Evolutionary conservation across 2,797 vertebrate species (phyloP), one percentile per base, ranked within the genome.

Genomic region (Sebastes variabilis): DNA sequence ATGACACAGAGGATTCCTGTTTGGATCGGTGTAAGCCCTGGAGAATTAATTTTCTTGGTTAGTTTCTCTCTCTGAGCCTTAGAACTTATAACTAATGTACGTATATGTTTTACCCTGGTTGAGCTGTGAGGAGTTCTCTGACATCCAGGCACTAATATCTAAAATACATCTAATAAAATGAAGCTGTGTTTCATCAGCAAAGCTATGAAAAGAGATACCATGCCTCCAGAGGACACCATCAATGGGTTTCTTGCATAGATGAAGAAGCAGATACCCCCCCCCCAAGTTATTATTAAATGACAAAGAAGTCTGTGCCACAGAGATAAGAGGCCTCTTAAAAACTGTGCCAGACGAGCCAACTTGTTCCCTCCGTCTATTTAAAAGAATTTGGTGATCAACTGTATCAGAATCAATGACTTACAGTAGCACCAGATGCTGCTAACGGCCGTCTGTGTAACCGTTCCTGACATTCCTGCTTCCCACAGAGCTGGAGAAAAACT

Each of bases 401-500:
- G 20, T 18, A 14, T 54, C n/a, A 30, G 32, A 64, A 29, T 46
- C 8, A 72, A 11, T 18, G n/a, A 27, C n/a, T 64, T 4, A 13
- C 13, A 36, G 11, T n/a, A 4, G 24, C 42, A 34, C 27, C 24
- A 22, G 4, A 55, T 59, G 8, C 22, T 27, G 55, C 8, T 27
- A 16, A 61, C 56, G 6, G 8, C 9, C 13, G 3, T 4, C 5
- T 69, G 18, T 73, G 27, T 66, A 72, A 85, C 52, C 7, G 9
- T 64, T 65, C n/a, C 54, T 67, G 6, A 67, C 54, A 58, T 75
- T 13, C 12, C 34, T 68, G 36, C 24, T 83, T 76, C 52, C 58
- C 62, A 54, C 93, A 99, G 98, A 95, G 18, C 94, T 99, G 92
- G 98, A 99, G 89, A 97, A 95, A 79, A 96, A 94, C 66, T 99